Conservation (phyloP, 2,888 invertebrate species). For the Doris montereyensis region DNA sequence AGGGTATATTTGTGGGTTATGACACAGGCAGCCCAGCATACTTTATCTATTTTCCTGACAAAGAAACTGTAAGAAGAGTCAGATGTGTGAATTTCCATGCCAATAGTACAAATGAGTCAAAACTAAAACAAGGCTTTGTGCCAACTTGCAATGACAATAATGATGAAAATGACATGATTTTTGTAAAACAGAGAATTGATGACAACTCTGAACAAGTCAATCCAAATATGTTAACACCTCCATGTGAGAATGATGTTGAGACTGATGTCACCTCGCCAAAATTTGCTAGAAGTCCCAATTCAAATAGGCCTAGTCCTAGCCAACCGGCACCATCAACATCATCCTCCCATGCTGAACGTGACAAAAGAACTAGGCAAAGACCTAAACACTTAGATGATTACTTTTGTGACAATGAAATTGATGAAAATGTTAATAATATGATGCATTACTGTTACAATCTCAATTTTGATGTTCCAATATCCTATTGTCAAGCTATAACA, state of each 20-base stretch:
- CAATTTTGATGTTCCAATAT: constrained; percentile 4
- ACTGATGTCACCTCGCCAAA: neutral
- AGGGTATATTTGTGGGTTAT: constrained; percentile 21
- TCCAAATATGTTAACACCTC: neutral
- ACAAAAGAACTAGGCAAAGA: neutral
- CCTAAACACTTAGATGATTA: constrained; percentile 18
- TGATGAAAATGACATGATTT: neutral
- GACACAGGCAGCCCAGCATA: constrained; percentile 1
- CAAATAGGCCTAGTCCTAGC: neutral
- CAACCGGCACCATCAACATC: neutral
- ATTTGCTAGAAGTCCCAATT: neutral
- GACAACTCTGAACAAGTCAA: neutral
- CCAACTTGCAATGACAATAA: neutral
- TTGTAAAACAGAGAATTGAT: neutral
- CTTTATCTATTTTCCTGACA: constrained; percentile 11
- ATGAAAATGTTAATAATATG: constrained; percentile 13
- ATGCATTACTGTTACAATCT: constrained; percentile 15
- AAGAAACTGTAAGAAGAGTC: neutral
- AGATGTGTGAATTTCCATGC: neutral
- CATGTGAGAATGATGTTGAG: neutral
- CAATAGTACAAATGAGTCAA: neutral
- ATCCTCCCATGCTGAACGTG: neutral
- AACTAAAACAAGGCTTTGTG: neutral
- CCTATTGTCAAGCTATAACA: constrained; percentile 22
- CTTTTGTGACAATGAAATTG: neutral